Percentiles rank a stretch among this genome's conserved stretches.
phyloP scores from a whole-genome alignment of 1,140 invertebrate genomes.

The Berghia stephanieae region DNA sequence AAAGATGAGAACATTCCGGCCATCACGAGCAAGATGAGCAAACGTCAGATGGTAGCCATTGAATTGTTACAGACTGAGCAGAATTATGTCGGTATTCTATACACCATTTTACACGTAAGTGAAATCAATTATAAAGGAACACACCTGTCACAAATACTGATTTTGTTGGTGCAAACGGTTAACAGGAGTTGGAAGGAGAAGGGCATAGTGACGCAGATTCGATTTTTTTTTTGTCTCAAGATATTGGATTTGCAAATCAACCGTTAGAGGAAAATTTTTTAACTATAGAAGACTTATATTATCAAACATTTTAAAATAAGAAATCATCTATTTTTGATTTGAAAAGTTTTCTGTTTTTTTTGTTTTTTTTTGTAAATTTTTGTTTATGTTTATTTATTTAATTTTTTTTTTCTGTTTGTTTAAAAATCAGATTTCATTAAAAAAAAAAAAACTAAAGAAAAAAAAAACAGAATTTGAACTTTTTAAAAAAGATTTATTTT shows the following conservation, averaged over 20 bases:
- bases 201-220: no score
- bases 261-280: neutral
- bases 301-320: neutral
- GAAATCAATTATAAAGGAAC: neutral
- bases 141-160: neutral
- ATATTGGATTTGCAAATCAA: neutral
- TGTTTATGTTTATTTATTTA: no score
- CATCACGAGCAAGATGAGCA: constrained; percentile 71
- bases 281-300: neutral
- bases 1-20: constrained; percentile 20
- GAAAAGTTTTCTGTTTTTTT: no score
- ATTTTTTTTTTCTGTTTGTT: no score
- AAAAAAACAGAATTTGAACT: no score
- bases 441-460: no score
- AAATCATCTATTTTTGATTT: no score
- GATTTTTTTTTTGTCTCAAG: neutral
- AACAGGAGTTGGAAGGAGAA: no score
- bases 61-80: constrained; percentile 95
- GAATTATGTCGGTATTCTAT: constrained; percentile 95
- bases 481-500: constrained; percentile 9
- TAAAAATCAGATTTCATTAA: no score
- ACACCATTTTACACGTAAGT: constrained; percentile 86
- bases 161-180: neutral
- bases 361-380: no score
- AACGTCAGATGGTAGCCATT: constrained; percentile 87